Evolutionary conservation across 2,797 vertebrate species (phyloP).

Genomic region (Sebastiscus albofasciatus): DNA sequence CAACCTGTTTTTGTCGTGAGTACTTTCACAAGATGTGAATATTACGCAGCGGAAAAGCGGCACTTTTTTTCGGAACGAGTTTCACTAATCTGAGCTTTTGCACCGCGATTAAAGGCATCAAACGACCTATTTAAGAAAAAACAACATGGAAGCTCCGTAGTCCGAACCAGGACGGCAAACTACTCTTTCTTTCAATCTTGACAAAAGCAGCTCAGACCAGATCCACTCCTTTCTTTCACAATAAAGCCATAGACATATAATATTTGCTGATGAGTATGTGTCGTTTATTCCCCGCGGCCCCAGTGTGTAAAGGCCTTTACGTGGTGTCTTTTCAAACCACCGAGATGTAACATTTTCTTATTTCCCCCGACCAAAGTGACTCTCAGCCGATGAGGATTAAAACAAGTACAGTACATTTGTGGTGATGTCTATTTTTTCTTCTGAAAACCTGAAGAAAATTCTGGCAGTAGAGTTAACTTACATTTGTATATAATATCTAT

Average conservation of each 20-base stretch:
- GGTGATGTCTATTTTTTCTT: neutral
- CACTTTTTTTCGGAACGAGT: too few relatives aligned
- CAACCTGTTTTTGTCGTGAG: neutral
- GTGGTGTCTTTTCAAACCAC: neutral
- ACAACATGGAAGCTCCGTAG: too few relatives aligned
- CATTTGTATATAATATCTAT: neutral
- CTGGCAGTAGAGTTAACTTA: constrained; percentile 10
- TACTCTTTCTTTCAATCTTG: neutral
- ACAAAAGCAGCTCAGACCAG: neutral
- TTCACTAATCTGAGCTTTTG: too few relatives aligned
- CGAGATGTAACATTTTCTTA: neutral
- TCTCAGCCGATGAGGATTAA: neutral
- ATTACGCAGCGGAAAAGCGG: too few relatives aligned
- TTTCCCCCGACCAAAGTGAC: neutral
- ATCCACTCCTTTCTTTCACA: neutral
- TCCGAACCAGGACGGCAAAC: too few relatives aligned
- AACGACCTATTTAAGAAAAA: too few relatives aligned
- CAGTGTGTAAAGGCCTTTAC: neutral
- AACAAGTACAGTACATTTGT: neutral
- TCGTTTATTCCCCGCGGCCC: neutral
- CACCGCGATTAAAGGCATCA: too few relatives aligned
- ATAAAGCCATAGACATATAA: neutral
- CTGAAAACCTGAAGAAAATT: constrained; percentile 5
- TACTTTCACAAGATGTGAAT: neutral
- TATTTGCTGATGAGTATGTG: neutral